Percentiles rank a stretch among this genome's conserved stretches.
Evolutionary conservation across 2,888 invertebrate genomes (phyloP).

Genomic region (Gymnosoma rotundatum): DNA sequence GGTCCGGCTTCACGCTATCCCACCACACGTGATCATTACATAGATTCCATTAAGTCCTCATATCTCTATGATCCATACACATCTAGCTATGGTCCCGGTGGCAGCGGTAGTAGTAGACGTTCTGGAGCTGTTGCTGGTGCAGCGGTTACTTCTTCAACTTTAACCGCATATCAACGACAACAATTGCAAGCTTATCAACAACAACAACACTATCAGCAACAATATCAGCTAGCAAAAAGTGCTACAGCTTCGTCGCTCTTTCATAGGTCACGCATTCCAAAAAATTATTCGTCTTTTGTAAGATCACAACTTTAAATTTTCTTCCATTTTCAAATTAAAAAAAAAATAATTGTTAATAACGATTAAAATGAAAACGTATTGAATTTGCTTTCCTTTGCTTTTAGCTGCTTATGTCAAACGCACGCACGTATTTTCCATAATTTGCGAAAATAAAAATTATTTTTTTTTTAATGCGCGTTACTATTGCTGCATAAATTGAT

Average conservation of each 20-base stretch:
- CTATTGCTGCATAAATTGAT: neutral
- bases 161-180: constrained; percentile 75
- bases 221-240: constrained; percentile 78
- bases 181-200: constrained; percentile 76
- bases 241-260: constrained; percentile 83
- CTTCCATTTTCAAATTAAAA: constrained; percentile 32
- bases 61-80: constrained; percentile 78
- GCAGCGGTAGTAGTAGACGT: constrained; percentile 72
- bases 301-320: constrained; percentile 74
- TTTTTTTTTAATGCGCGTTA: neutral
- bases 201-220: constrained; percentile 73
- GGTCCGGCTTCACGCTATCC: constrained; percentile 47
- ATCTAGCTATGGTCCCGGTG: constrained; percentile 64
- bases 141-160: constrained; percentile 68
- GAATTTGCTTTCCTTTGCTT: constrained; percentile 39
- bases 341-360: constrained; percentile 16
- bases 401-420: constrained; percentile 29
- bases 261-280: constrained; percentile 83
- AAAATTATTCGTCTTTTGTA: constrained; percentile 82
- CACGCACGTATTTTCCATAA: constrained; percentile 31
- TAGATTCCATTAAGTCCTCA: constrained; percentile 71
- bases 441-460: neutral
- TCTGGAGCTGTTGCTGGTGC: constrained; percentile 69
- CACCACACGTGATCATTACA: constrained; percentile 69
- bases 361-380: constrained; percentile 14